Conservation (phyloP, 2,888 invertebrate species). For the Eupithecia insigniata region DNA sequence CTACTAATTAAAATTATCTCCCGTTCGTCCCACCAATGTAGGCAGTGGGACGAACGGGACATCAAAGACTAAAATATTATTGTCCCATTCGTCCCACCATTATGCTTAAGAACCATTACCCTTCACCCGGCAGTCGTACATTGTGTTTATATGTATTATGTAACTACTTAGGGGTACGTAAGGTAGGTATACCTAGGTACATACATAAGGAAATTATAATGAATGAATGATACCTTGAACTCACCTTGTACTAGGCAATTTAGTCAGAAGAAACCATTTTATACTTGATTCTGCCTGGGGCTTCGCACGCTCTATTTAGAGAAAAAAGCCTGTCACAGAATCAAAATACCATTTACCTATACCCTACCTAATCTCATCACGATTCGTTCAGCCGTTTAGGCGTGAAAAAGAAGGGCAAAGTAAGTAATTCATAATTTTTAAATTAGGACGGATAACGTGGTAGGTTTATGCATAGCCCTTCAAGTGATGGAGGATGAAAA, state of each 20-base stretch:
- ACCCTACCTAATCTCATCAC: not conserved
- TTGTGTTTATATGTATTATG: not conserved
- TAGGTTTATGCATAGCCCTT: too few species aligned
- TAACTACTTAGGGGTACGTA: not conserved
- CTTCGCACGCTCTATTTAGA: not conserved
- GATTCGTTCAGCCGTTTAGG: not conserved
- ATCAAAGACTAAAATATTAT: too few species aligned
- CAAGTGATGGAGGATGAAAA: too few species aligned
- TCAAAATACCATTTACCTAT: too few species aligned
- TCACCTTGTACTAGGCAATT: not conserved
- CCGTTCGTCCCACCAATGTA: too few species aligned
- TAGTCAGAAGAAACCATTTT: not conserved
- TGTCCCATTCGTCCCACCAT: too few species aligned
- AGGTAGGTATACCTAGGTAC: too few species aligned
- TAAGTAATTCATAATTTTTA: not conserved
- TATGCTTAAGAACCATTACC: too few species aligned
- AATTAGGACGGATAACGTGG: too few species aligned
- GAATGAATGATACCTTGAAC: constrained; percentile 14
- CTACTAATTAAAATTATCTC: too few species aligned
- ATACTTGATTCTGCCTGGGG: not conserved
- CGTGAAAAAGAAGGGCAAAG: not conserved
- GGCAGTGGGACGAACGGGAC: too few species aligned
- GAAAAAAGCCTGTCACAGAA: not conserved
- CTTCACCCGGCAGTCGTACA: not conserved
- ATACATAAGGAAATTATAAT: constrained; percentile 27